A percentile compares a stretch with the other conserved stretches of the same genome.
Conservation (phyloP, 1,140 invertebrate genomes). For the Ctenoplectra terminalis region DNA sequence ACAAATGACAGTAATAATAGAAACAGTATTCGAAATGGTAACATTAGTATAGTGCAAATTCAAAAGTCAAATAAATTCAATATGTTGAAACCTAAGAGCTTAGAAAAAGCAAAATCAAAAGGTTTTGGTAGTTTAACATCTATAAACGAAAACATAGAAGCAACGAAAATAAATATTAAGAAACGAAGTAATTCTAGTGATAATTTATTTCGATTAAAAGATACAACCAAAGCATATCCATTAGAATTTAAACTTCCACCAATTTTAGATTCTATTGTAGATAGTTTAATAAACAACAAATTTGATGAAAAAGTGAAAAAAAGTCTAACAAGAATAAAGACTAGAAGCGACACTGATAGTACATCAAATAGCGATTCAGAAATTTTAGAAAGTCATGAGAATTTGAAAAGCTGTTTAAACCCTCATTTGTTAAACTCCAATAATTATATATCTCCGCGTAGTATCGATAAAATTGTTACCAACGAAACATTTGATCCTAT, state of each 20-base stretch:
- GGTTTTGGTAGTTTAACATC: constrained; percentile 75
- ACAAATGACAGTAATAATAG: constrained; percentile 51
- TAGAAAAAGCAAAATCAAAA: constrained; percentile 70
- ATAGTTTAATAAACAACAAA: constrained; percentile 81
- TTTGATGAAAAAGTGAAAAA: constrained; percentile 63
- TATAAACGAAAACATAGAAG: constrained; percentile 77
- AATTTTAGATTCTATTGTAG: constrained; percentile 86
- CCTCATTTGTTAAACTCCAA: constrained; percentile 68
- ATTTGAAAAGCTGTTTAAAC: constrained; percentile 71
- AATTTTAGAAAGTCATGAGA: constrained; percentile 73
- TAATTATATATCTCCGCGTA: constrained; percentile 29
- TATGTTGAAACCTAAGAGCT: constrained; percentile 64
- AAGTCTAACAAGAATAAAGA: constrained; percentile 63
- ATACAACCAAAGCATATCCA: constrained; percentile 68
- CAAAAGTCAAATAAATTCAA: constrained; percentile 76
- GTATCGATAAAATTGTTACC: constrained; percentile 53
- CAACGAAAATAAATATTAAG: constrained; percentile 75
- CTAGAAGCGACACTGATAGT: constrained; percentile 46
- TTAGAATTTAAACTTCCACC: constrained; percentile 85
- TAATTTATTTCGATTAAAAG: constrained; percentile 68
- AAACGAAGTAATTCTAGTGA: constrained; percentile 75
- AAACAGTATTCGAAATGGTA: constrained; percentile 56
- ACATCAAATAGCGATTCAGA: constrained; percentile 75
- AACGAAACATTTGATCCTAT: constrained; percentile 26
- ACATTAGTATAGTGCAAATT: constrained; percentile 63